Conservation (phyloP, 2,113 vertebrate genomes). For the Crotalus tigris region DNA sequence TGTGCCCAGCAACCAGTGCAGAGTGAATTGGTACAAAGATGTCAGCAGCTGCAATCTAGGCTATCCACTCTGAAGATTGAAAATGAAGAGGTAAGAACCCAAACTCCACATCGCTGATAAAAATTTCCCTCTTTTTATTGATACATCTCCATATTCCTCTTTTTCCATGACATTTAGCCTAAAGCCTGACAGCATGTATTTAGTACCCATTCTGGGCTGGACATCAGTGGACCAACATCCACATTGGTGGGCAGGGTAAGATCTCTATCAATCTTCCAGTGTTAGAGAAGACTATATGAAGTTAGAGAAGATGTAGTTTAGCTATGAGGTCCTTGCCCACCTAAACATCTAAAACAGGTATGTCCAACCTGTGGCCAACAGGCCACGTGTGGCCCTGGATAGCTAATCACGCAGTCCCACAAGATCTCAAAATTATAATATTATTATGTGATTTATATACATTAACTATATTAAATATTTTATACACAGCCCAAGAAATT, state of each 20-base stretch:
- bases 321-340: too few relatives aligned
- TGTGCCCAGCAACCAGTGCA: conserved; percentile 92
- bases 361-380: too few relatives aligned
- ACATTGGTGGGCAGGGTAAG: neutral
- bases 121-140: neutral
- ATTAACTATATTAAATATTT: too few relatives aligned
- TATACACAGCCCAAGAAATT: too few relatives aligned
- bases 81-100: conserved; percentile 87
- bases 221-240: neutral
- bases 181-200: neutral
- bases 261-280: neutral
- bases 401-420: too few relatives aligned
- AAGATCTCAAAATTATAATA: too few relatives aligned
- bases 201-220: neutral
- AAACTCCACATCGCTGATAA: accelerated
- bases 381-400: too few relatives aligned
- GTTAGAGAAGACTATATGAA: too few relatives aligned
- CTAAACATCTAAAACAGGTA: too few relatives aligned
- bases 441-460: too few relatives aligned
- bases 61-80: conserved; percentile 94
- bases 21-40: conserved; percentile 88
- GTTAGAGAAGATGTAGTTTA: too few relatives aligned
- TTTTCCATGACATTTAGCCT: accelerated
- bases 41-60: conserved; percentile 91
- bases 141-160: neutral